These are phyloP conservation scores for Conus betulinus DNA, from an alignment of 1,140 invertebrate genomes.

Conservation along the genomic window DNA sequence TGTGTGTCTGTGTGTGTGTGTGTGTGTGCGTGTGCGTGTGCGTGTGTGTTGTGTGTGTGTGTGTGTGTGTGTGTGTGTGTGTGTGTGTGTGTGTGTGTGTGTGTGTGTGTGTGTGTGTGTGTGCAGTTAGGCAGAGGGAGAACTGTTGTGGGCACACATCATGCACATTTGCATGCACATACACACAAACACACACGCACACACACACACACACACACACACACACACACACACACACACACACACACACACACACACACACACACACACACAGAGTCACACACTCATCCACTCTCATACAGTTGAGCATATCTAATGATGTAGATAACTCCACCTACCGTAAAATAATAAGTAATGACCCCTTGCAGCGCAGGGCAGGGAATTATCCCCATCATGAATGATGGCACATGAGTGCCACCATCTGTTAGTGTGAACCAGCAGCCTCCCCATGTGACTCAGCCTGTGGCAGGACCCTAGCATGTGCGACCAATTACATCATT, in stretches of 20 bases:
- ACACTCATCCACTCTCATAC: too few relatives aligned
- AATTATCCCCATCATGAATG: too few relatives aligned
- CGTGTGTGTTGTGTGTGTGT: background rate
- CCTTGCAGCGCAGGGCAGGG: too few relatives aligned
- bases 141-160: background rate
- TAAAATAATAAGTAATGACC: too few relatives aligned
- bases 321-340: too few relatives aligned
- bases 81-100: too few relatives aligned
- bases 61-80: too few relatives aligned
- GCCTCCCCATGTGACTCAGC: background rate
- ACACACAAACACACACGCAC: background rate
- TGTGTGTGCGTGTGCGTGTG: slow-evolving; percentile 11
- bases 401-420: too few relatives aligned
- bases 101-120: too few relatives aligned
- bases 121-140: background rate
- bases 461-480: background rate
- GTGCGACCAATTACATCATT: background rate
- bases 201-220: background rate
- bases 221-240: slow-evolving; percentile 14
- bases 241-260: background rate
- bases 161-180: background rate
- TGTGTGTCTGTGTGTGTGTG: too few relatives aligned
- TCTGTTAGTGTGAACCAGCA: background rate
- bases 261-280: too few relatives aligned
- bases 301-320: too few relatives aligned